Base-by-base conservation (phyloP, 1,140 invertebrate genomes). In the Zaprionus camerounensis region DNA sequence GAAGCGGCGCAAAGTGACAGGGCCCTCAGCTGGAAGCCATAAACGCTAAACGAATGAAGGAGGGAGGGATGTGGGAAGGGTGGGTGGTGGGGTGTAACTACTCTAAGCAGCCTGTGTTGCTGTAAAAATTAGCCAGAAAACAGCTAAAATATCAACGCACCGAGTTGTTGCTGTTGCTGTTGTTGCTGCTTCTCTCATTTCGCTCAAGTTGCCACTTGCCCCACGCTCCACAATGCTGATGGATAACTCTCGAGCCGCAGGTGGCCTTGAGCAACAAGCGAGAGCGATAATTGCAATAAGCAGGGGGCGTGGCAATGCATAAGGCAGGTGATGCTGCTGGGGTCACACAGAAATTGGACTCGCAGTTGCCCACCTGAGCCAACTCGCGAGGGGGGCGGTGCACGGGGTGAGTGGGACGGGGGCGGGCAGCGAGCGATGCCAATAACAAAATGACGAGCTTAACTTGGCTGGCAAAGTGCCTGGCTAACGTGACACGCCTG, bases 261-360 rank as follows among this genome's bases (percentile, higher is more conserved):
- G 1, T 58, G 65, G 28, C 53, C 53, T 61, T 59, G 56, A 62
- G 70, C 55, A 55, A 34, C 65, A 28, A 34, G 36, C 36, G 4
- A 36, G 12, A 5, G 46, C 64, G 24, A 85, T 85, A 85, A 85
- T 85, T 85, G 82, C 82, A 85, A 85, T 81, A 51, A 71, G 82
- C n/a, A 15, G 36, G 26, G 17, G 58, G 58, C 6, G 17, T 11
- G 20, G 34, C 34, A 34, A 22, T 44, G 12, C 41, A 79, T 76
- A 34, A 9, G 31, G 31, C 31, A 11, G 9, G 9, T 11, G 3
- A 34, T 34, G 31, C 31, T 34, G 31, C 31, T 34, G 31, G 31
- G 31, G 31, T 34, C 31, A 11, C 31, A 1, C 31, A 34, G 31
- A 34, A 34, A 34, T 34, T 9, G 31, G 31, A 34, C 31, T 11